These are phyloP conservation scores for Platyscapa corneri DNA, from an alignment of 1,140 invertebrate genomes.

Conservation along the genomic window DNA sequence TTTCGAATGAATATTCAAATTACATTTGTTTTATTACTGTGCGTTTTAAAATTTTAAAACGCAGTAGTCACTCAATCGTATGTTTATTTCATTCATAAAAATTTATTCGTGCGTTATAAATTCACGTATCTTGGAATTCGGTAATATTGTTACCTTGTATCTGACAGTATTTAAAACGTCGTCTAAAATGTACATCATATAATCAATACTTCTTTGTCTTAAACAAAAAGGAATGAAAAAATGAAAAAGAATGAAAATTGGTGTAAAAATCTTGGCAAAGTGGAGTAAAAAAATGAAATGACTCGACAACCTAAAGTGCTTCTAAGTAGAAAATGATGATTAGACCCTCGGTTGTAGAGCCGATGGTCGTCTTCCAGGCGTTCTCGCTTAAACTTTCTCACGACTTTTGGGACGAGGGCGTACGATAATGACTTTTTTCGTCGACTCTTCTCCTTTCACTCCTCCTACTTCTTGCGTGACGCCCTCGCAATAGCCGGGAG, in stretches of 20 bases:
- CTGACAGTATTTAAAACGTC: not conserved
- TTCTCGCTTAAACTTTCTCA: constrained; percentile 26
- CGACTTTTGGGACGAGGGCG: constrained; percentile 25
- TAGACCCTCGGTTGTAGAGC: not conserved
- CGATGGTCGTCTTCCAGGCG: not conserved
- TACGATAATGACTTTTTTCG: constrained; percentile 41
- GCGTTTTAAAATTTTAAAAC: no score
- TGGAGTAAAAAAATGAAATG: not conserved
- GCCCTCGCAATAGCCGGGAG: constrained; percentile 24
- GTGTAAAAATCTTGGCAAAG: not conserved
- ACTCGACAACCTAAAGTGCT: constrained; percentile 14
- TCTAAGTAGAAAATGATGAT: constrained; percentile 39
- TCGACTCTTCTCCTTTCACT: constrained; percentile 4
- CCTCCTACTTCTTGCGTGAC: constrained; percentile 8
- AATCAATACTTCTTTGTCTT: not conserved
- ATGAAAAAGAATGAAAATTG: not conserved
- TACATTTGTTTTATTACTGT: no score
- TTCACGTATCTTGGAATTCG: not conserved
- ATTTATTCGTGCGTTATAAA: no score
- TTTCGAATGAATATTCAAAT: no score
- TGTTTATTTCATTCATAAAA: no score
- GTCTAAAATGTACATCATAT: not conserved
- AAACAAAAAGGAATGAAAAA: no score
- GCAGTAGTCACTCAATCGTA: no score
- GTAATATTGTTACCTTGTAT: not conserved